Base-by-base conservation (phyloP, 2,888 invertebrate species). In the Seladonia tumulorum region DNA sequence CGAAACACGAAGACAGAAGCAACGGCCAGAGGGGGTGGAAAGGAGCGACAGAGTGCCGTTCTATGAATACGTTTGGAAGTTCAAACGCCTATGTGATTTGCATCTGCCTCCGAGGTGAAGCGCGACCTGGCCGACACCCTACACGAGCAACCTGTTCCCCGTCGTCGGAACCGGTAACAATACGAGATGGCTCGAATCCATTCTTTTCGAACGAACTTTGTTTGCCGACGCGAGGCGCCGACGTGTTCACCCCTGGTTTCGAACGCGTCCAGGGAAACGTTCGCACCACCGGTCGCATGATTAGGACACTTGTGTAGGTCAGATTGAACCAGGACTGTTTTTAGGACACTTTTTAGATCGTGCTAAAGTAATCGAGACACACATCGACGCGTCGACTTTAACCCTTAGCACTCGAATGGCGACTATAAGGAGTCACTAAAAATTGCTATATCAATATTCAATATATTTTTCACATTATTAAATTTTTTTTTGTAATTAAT, bases 41-140 rank as follows among this genome's bases (percentile, higher is more conserved):
- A 35, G 53, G n/a, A 42, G 68, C 42, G 77, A 71, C 74, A 85
- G 81, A 81, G 81, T 80, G 72, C n/a, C 79, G 87, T 90, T 89
- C 90, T 90, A 92, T 91, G 92, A 92, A 93, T 93, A 92, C 91
- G 91, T 91, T 93, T 89, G 89, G 88, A 91, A 92, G 91, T 92
- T 91, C 91, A 92, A 92, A 91, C 89, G 91, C 85, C 88, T 88
- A 88, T 86, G 86, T 87, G 88, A 91, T 92, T 93, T 93, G 91
- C 89, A 92, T 90, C 90, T 85, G 89, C 91, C 89, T 82, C 90
- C 66, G 80, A 76, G 81, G 83, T 79, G 82, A 73, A 71, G 81
- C 47, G 57, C 47, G 57, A 74, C 57, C 57, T 57, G 57, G 4
- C 57, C 10, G n/a, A n/a, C 57, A n/a, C n/a, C 57, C 57, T 12